phyloP scores from a whole-genome alignment of 2,113 vertebrate genomes.

The Dipodomys spectabilis region DNA sequence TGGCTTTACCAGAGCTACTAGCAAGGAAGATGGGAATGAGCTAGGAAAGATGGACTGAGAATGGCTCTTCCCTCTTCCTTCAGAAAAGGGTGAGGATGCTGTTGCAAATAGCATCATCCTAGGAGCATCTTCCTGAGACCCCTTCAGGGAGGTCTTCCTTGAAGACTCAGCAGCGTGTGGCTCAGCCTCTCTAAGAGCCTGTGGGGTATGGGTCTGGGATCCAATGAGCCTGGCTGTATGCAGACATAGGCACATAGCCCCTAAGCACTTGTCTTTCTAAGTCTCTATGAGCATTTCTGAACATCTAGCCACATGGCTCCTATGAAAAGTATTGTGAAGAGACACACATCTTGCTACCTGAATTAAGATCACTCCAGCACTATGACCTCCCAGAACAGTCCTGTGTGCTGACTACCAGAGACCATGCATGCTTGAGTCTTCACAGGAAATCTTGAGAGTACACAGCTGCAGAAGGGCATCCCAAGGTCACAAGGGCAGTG shows the following conservation, averaged over 20 bases:
- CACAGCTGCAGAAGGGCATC: background rate
- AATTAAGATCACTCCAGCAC: background rate
- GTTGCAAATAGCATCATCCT: background rate
- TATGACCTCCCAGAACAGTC: background rate
- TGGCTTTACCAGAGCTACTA: background rate
- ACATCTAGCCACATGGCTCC: background rate
- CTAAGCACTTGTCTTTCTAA: background rate
- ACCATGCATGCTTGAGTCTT: too few relatives aligned
- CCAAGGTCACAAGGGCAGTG: background rate
- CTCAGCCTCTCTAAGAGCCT: rapidly evolving
- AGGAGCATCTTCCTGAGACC: background rate
- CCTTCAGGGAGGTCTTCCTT: background rate
- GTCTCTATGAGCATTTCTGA: background rate
- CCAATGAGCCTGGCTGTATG: background rate
- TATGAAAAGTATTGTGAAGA: background rate
- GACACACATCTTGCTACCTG: background rate
- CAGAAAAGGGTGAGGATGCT: too few relatives aligned
- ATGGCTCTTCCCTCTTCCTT: background rate
- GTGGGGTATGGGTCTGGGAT: background rate
- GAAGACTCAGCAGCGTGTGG: background rate
- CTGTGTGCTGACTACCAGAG: background rate
- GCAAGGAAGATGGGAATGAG: background rate
- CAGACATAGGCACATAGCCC: background rate
- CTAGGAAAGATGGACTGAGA: background rate
- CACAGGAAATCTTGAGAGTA: background rate